Evolutionary conservation across 2,888 invertebrate genomes (phyloP).

Genomic region (Pseudococcus longispinus): DNA sequence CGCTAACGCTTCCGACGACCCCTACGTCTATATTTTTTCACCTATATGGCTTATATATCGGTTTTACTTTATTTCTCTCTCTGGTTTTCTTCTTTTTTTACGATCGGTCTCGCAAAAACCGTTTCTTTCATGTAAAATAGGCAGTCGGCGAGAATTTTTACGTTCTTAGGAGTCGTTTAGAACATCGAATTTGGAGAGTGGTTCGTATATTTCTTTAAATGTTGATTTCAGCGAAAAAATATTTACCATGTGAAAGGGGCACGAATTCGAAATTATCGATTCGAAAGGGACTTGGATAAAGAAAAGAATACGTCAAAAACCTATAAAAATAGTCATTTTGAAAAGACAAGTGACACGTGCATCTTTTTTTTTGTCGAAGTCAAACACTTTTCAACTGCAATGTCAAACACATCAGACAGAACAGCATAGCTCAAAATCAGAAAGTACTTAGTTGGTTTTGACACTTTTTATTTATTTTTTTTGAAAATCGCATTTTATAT

Average conservation of each 20-base stretch:
- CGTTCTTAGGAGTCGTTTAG: background rate
- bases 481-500: too few species aligned
- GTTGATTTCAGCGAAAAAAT: background rate
- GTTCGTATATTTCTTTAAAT: background rate
- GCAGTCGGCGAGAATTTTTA: background rate
- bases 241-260: background rate
- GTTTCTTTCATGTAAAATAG: constrained; percentile 20
- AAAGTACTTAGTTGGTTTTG: too few species aligned
- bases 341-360: too few species aligned
- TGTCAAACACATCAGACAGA: too few species aligned
- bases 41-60: constrained; percentile 18
- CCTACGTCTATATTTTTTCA: constrained; percentile 19
- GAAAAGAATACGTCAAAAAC: background rate
- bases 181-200: background rate
- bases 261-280: background rate
- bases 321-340: too few species aligned
- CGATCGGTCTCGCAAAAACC: background rate
- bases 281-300: background rate
- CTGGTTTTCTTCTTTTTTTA: background rate
- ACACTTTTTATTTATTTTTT: too few species aligned
- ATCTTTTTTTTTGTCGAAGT: too few species aligned
- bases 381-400: too few species aligned
- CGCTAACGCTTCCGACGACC: background rate
- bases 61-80: background rate
- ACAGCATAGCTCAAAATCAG: too few species aligned